Evolutionary conservation across 2,113 vertebrate species (phyloP).

Genomic region (Aegithalos caudatus): DNA sequence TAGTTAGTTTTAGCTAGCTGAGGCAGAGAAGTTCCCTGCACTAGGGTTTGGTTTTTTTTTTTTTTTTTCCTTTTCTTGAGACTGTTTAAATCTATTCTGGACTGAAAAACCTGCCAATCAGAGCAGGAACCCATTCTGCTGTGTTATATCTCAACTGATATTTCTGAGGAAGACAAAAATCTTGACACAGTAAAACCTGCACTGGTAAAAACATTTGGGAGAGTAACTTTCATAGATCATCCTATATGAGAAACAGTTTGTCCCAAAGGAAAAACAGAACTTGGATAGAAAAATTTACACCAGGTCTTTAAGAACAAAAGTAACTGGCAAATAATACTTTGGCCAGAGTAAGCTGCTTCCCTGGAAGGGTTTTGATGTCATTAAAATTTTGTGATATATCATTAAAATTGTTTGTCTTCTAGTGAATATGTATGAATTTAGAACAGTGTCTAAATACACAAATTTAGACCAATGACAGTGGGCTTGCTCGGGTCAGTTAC

Average conservation of each 20-base stretch:
- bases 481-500: not conserved
- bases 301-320: not conserved
- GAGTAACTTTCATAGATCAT: not conserved
- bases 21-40: too few relatives aligned
- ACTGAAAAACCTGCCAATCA: too few relatives aligned
- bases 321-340: not conserved
- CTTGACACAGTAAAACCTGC: not conserved
- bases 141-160: not conserved
- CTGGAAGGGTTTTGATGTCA: not conserved
- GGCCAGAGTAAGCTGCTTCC: not conserved
- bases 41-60: too few relatives aligned
- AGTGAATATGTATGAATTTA: not conserved
- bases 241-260: not conserved
- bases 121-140: not conserved
- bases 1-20: too few relatives aligned
- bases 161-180: not conserved
- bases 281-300: not conserved
- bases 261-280: not conserved
- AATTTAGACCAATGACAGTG: not conserved
- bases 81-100: too few relatives aligned
- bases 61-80: too few relatives aligned
- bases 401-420: not conserved
- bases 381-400: not conserved
- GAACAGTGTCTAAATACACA: not conserved
- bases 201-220: not conserved